Base-by-base conservation (phyloP, 1,140 invertebrate genomes). In the Caenorhabditis briggsae region DNA sequence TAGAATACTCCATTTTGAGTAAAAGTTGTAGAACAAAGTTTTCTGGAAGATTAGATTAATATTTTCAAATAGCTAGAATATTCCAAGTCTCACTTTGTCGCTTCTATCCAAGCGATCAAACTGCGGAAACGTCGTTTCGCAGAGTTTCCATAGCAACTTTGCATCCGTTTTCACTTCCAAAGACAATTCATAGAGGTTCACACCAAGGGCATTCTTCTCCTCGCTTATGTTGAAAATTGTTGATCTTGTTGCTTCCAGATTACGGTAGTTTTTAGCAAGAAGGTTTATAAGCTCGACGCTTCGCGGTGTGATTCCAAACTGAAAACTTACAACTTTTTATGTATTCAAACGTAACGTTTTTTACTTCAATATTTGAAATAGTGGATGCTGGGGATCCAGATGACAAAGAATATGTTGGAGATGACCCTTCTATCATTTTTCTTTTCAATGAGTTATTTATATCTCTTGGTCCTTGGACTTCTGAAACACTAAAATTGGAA, bases 401-500 rank as follows among this genome's bases (percentile, higher is more conserved):
- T n/a, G 56, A 20, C 20, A n/a, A 58, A 2, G 56, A n/a, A 58
- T 14, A 58, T n/a, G 50, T 12, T 18, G 56, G 8, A n/a, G 56
- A 74, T 74, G 65, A 74, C 5, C 65, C 65, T 74, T 74, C 65
- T 5, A 74, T 74, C 65, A 74, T 74, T 74, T 74, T 74, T 74
- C 33, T 11, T 48, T 74, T 74, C 14, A 74, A 9, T 7, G 65
- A 14, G 23, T 43, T 74, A 74, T 74, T 74, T 5, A 74, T n/a
- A 48, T 74, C 65, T 74, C 65, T n/a, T 2, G 65, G 65, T 48
- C 65, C 65, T 74, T 74, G 65, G 0, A 74, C 65, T 74, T 74
- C 65, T 74, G n/a, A 74, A 74, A 74, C 2, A 58, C n/a, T 58
- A 3, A 20, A 20, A 5, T 20, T n/a, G 3, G 5, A 58, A 58